These are phyloP conservation scores for Diplodus sargus DNA, from an alignment of 2,797 vertebrate genomes.

Conservation along the genomic window DNA sequence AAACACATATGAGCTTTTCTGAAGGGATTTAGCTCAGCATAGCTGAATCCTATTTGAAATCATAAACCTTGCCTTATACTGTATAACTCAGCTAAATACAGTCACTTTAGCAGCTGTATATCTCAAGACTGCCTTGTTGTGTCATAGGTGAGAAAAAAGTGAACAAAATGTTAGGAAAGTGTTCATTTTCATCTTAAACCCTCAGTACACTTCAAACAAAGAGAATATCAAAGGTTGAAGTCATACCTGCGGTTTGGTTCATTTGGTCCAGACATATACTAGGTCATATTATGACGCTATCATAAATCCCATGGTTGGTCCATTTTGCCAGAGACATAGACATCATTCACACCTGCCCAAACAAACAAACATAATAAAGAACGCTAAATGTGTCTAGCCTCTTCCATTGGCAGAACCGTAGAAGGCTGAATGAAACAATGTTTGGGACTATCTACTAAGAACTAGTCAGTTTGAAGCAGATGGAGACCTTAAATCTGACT, in stretches of 20 bases:
- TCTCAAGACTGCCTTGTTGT: neutral
- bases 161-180: neutral
- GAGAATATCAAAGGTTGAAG: neutral
- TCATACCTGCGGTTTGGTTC: neutral
- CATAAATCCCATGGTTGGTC: neutral
- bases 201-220: slow-evolving; percentile 1
- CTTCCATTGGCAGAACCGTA: neutral
- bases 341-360: neutral
- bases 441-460: neutral
- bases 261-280: neutral
- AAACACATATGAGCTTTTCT: neutral
- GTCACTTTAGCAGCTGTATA: neutral
- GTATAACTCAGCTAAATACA: neutral
- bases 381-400: neutral
- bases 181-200: neutral
- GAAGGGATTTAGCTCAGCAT: neutral
- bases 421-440: neutral
- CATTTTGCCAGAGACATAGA: neutral
- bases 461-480: neutral
- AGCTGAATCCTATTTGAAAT: neutral
- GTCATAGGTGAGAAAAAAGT: neutral
- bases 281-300: too few relatives aligned
- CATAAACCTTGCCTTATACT: neutral
- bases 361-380: neutral
- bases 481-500: slow-evolving; percentile 4